These are phyloP conservation scores for Lottia scabra DNA, from an alignment of 2,888 invertebrate species.

Conservation along the genomic window DNA sequence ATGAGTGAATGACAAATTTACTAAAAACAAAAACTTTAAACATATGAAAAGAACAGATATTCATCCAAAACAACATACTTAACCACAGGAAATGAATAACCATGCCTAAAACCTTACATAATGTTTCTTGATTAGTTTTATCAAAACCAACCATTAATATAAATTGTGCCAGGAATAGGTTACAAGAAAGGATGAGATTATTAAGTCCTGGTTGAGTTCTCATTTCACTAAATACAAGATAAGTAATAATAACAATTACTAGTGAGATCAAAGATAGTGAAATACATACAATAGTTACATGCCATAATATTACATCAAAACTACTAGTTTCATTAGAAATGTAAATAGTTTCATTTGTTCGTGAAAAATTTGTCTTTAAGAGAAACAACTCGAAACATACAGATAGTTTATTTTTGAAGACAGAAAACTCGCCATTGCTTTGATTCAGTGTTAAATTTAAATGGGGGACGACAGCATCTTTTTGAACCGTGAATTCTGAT, in stretches of 20 bases:
- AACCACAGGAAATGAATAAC: slow-evolving; percentile 40
- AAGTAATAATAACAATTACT: slow-evolving; percentile 32
- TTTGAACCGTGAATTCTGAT: not conserved
- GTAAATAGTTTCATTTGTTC: not conserved
- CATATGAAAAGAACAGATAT: slow-evolving; percentile 39
- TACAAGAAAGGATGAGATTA: slow-evolving; percentile 32
- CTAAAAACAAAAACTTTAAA: slow-evolving; percentile 20
- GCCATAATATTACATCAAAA: not conserved
- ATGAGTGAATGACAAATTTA: slow-evolving; percentile 5
- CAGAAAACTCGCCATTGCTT: not conserved
- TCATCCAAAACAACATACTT: slow-evolving; percentile 37
- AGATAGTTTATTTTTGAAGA: not conserved
- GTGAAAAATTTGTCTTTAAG: not conserved
- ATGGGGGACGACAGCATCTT: not conserved
- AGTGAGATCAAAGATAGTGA: slow-evolving; percentile 32
- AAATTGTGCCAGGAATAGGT: slow-evolving; percentile 32
- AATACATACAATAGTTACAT: slow-evolving; percentile 2
- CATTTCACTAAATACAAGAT: slow-evolving; percentile 24
- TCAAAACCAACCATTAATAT: slow-evolving; percentile 29
- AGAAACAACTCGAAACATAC: not conserved
- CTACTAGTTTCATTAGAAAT: not conserved
- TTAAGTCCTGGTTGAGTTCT: slow-evolving; percentile 36
- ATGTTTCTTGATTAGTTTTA: slow-evolving; percentile 7
- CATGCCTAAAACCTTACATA: slow-evolving; percentile 34
- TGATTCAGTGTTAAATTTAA: not conserved